Conservation (phyloP, 2,797 vertebrate genomes). For the Crotalus adamanteus region DNA sequence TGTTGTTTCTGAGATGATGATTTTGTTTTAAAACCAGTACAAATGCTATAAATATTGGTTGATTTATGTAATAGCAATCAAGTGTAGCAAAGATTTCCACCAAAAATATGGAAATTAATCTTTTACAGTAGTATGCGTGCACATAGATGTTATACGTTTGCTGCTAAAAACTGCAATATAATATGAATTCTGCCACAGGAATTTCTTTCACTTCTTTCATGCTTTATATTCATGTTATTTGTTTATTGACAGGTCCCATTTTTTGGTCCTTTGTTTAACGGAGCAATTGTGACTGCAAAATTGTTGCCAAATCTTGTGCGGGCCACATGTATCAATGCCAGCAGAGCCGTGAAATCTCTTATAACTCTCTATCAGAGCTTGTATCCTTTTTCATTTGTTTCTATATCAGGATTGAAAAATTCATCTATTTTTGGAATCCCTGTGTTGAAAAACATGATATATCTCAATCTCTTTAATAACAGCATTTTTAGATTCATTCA, state of each 20-base stretch:
- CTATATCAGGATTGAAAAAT: neutral
- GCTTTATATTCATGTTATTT: constrained; percentile 12
- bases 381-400: constrained; percentile 85
- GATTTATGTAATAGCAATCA: neutral
- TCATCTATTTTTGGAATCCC: neutral
- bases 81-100: neutral
- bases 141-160: neutral
- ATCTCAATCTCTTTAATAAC: accelerated
- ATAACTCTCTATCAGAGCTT: constrained; percentile 98
- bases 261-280: constrained; percentile 93
- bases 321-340: constrained; percentile 97
- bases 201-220: neutral
- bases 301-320: constrained; percentile 93
- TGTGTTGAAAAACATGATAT: neutral
- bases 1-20: neutral
- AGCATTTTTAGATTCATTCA: accelerated
- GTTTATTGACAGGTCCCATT: constrained; percentile 85
- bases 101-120: neutral
- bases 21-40: neutral
- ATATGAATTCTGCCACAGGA: neutral
- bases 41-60: neutral
- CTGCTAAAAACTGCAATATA: neutral
- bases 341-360: constrained; percentile 95
- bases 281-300: constrained; percentile 89
- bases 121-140: neutral